Evolutionary conservation across 2,797 vertebrate genomes (phyloP).

Genomic region (Lagocephalus sceleratus): DNA sequence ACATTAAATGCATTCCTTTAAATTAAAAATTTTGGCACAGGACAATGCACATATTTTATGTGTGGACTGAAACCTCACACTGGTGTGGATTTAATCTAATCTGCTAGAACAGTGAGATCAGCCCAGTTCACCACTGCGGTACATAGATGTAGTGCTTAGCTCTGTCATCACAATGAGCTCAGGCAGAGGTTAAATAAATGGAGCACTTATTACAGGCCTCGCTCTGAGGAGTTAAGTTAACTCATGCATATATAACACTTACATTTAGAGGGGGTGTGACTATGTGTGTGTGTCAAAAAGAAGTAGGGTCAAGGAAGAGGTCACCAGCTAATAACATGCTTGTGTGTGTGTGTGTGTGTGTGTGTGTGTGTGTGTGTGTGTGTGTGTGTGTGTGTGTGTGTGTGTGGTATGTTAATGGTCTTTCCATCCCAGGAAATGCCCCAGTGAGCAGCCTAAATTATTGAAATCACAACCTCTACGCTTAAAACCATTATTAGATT

Average conservation of each 20-base stretch:
- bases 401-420: constrained; percentile 50
- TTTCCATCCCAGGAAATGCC: constrained; percentile 59
- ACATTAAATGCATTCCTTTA: no score
- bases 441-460: constrained; percentile 78
- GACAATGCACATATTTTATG: not conserved
- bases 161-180: constrained; percentile 28
- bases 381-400: constrained; percentile 13
- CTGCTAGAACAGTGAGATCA: constrained; percentile 1
- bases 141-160: constrained; percentile 1
- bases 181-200: constrained; percentile 63
- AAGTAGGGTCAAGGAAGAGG: constrained; percentile 54
- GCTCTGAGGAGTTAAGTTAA: constrained; percentile 51
- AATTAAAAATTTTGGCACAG: no score
- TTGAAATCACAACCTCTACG: constrained; percentile 82
- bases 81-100: constrained; percentile 24
- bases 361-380: constrained; percentile 24
- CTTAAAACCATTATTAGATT: constrained; percentile 83
- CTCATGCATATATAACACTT: constrained; percentile 65
- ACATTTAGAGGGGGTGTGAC: constrained; percentile 39
- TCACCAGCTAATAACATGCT: constrained; percentile 30
- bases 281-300: constrained; percentile 33
- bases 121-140: constrained; percentile 1
- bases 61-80: constrained; percentile 11
- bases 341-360: constrained; percentile 28
- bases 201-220: constrained; percentile 49